phyloP scores from a whole-genome alignment of 2,888 invertebrate genomes.

The Dicycla oo region DNA sequence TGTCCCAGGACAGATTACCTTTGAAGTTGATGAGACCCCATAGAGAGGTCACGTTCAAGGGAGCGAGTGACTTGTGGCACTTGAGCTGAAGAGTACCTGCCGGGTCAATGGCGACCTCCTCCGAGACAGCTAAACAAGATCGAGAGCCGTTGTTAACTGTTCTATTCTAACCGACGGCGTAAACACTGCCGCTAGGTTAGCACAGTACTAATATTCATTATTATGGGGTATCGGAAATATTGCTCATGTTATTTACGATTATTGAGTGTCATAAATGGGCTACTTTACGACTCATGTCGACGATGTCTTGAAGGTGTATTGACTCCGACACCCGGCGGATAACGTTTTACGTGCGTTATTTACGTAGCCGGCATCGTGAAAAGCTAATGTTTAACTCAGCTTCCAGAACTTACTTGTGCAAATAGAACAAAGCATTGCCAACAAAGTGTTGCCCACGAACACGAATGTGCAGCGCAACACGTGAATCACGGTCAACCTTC shows the following conservation, averaged over 20 bases:
- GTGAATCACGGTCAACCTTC: constrained; percentile 76
- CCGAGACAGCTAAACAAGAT: constrained; percentile 58
- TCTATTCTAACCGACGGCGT: constrained; percentile 29
- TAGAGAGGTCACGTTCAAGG: constrained; percentile 65
- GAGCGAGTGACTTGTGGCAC: constrained; percentile 62
- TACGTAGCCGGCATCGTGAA: constrained; percentile 33
- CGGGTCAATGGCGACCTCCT: constrained; percentile 56
- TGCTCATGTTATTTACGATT: constrained; percentile 74
- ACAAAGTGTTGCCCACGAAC: constrained; percentile 68
- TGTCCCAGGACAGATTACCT: constrained; percentile 62
- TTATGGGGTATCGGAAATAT: constrained; percentile 67
- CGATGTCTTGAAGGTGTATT: constrained; percentile 71
- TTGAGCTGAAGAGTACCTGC: constrained; percentile 57
- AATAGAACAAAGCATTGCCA: constrained; percentile 75
- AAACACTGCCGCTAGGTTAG: constrained; percentile 43
- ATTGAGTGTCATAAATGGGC: constrained; percentile 73
- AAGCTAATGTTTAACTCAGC: constrained; percentile 39
- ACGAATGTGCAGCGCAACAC: constrained; percentile 66
- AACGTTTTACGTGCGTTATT: constrained; percentile 49
- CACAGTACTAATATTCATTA: constrained; percentile 63
- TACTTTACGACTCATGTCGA: constrained; percentile 70
- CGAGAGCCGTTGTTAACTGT: constrained; percentile 60
- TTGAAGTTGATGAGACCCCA: constrained; percentile 65
- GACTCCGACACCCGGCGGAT: constrained; percentile 60
- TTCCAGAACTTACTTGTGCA: constrained; percentile 57